Conservation (phyloP, 2,797 vertebrate species). For the Phalloptychus januarius region DNA sequence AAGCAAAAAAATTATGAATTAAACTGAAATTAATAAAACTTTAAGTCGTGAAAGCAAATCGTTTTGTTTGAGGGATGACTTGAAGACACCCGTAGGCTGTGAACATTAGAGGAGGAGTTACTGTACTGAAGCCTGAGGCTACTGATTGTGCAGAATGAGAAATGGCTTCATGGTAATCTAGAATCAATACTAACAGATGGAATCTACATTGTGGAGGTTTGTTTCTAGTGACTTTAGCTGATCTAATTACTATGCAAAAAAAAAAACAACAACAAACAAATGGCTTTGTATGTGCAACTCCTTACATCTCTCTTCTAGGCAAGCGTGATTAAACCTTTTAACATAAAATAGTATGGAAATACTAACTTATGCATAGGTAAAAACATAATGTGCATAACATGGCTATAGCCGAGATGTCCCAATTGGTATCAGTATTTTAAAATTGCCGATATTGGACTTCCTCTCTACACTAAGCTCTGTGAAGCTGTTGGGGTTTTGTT, state of each 20-base stretch:
- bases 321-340: constrained; percentile 1
- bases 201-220: constrained; percentile 56
- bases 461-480: not conserved
- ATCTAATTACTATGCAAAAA: constrained; percentile 47
- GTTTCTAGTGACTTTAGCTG: constrained; percentile 48
- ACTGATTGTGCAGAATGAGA: constrained; percentile 72
- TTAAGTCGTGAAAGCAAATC: not conserved
- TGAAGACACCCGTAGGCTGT: not conserved
- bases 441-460: not conserved
- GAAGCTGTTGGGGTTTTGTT: not conserved
- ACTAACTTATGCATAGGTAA: not conserved
- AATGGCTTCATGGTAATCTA: constrained; percentile 68
- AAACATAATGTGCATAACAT: not conserved
- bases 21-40: constrained; percentile 5
- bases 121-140: constrained; percentile 37
- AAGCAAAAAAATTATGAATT: not conserved
- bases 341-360: not conserved
- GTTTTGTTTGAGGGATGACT: not conserved
- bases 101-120: constrained; percentile 27
- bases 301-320: constrained; percentile 12
- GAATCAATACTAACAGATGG: constrained; percentile 72
- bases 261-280: constrained; percentile 5
- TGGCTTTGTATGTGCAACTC: constrained; percentile 17
- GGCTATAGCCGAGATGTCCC: not conserved
- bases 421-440: not conserved